phyloP scores from a whole-genome alignment of 2,113 vertebrate genomes.

The Gavia stellata region DNA sequence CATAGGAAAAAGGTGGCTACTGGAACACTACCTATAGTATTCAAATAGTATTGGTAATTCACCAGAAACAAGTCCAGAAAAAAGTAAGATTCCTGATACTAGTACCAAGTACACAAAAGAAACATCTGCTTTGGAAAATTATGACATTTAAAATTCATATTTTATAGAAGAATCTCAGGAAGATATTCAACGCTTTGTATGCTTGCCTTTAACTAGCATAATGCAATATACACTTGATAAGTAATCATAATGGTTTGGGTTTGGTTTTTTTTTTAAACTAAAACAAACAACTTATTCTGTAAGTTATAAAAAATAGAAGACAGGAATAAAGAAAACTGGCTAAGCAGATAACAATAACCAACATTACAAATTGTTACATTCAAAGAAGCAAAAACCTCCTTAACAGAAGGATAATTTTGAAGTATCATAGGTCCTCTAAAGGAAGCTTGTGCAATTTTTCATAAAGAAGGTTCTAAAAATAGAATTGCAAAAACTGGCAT shows the following conservation, averaged over 20 bases:
- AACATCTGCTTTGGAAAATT: not conserved
- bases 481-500: not conserved
- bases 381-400: not conserved
- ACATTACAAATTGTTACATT: not conserved
- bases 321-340: not conserved
- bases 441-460: not conserved
- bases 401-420: not conserved
- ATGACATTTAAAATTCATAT: not conserved
- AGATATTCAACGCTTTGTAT: not conserved
- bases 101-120: not conserved
- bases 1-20: not conserved
- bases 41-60: not conserved
- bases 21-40: not conserved
- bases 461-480: not conserved
- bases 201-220: not conserved
- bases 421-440: not conserved
- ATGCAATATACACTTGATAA: not conserved
- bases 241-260: accelerated
- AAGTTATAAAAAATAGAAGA: not conserved
- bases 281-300: not conserved
- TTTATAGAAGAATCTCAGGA: not conserved
- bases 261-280: not conserved
- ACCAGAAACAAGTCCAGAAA: not conserved
- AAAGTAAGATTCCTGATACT: not conserved
- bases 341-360: not conserved